phyloP scores from a whole-genome alignment of 2,113 vertebrate species.

The Phylloscopus trochiloides region DNA sequence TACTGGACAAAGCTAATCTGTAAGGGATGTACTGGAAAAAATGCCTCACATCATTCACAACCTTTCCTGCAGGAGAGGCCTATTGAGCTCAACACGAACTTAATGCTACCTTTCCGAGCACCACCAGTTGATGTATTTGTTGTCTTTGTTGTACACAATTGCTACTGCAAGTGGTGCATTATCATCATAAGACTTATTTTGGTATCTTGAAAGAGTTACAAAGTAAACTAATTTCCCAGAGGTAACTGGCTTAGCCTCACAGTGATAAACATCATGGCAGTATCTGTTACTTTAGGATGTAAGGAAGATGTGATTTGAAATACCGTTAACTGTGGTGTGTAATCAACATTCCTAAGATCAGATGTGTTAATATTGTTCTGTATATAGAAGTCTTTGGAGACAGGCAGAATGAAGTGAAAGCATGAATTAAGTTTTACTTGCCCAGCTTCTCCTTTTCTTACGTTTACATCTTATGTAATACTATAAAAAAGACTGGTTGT shows the following conservation, averaged over 20 bases:
- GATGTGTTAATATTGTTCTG: neutral
- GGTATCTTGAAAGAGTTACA: neutral
- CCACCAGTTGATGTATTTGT: neutral
- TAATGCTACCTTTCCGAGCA: neutral
- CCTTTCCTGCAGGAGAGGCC: neutral
- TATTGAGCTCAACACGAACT: constrained; percentile 10
- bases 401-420: neutral
- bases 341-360: neutral
- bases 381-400: neutral
- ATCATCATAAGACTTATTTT: neutral
- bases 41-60: neutral
- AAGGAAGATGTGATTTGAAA: neutral
- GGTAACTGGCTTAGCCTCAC: neutral
- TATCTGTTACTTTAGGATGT: neutral
- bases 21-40: neutral
- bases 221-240: neutral
- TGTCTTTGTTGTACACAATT: neutral
- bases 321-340: neutral
- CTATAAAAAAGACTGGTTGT: neutral
- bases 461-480: neutral
- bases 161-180: neutral
- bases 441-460: neutral
- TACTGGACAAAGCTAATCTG: neutral
- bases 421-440: neutral
- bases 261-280: neutral